Conservation (phyloP, 2,797 vertebrate species). For the Streptopelia turtur region DNA sequence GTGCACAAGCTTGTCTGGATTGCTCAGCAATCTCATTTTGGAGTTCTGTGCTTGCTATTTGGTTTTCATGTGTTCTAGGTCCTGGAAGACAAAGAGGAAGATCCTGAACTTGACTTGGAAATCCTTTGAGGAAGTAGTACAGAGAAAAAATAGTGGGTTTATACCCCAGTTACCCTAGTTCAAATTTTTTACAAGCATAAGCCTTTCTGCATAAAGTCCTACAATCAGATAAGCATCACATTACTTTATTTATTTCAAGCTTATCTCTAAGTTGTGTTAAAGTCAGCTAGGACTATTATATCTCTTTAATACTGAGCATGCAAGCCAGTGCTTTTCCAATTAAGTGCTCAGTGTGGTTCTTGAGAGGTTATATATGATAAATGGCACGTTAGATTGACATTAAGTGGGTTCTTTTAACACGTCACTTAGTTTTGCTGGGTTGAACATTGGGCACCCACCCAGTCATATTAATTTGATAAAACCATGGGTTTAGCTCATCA, state of each 20-base stretch:
- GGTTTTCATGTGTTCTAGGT: neutral
- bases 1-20: neutral
- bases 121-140: neutral
- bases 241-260: neutral
- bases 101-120: neutral
- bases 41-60: neutral
- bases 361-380: neutral
- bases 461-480: neutral
- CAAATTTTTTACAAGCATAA: neutral
- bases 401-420: neutral
- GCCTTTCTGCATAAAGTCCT: neutral
- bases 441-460: neutral
- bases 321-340: neutral
- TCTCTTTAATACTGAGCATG: neutral
- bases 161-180: neutral
- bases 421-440: neutral
- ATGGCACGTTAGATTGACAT: neutral
- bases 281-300: neutral
- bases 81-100: neutral
- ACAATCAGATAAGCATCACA: accelerated
- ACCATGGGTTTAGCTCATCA: neutral
- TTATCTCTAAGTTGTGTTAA: neutral
- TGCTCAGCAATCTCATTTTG: neutral
- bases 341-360: neutral
- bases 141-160: neutral